These are phyloP conservation scores for Nannobrachium achirus DNA, from an alignment of 2,113 vertebrate species.

Conservation along the genomic window DNA sequence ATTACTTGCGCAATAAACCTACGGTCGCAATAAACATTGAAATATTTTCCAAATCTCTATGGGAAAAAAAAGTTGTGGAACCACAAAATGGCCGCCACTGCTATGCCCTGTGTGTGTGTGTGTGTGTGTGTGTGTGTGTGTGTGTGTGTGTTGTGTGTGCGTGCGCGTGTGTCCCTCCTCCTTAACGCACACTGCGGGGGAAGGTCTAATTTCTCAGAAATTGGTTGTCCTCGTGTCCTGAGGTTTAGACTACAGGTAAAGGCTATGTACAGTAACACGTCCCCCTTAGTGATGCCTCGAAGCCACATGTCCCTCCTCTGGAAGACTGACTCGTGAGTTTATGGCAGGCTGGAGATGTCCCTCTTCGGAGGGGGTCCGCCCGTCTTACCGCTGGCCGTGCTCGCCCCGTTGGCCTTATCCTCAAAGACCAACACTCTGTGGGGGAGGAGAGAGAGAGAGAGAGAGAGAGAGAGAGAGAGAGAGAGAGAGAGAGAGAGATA, in stretches of 20 bases:
- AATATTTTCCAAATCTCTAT: too few species aligned
- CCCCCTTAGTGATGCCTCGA: conserved; percentile 15
- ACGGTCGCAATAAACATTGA: too few species aligned
- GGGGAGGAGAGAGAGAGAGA: conserved; percentile 4
- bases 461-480: neutral
- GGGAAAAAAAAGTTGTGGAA: too few species aligned
- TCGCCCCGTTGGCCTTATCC: conserved; percentile 90
- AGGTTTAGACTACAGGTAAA: conserved; percentile 39
- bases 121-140: too few species aligned
- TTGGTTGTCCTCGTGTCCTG: conserved; percentile 24
- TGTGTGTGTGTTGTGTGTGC: too few species aligned
- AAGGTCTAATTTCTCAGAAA: conserved; percentile 5
- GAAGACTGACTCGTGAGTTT: conserved; percentile 55
- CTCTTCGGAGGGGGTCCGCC: conserved; percentile 92
- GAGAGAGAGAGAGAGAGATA: too few species aligned
- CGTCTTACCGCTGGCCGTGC: conserved; percentile 80
- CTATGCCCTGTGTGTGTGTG: too few species aligned
- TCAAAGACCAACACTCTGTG: conserved; percentile 96
- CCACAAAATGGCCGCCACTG: too few species aligned
- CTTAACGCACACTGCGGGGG: conserved; percentile 2
- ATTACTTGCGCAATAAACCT: too few species aligned
- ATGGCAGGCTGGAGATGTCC: conserved; percentile 95
- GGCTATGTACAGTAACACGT: conserved; percentile 51
- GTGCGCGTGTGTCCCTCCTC: neutral
- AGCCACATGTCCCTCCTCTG: conserved; percentile 35